A percentile compares a stretch with the other conserved stretches of the same genome.
Conservation (phyloP, 64 coral and sea anemone species). For the Hydrozoanthus tunicans region DNA sequence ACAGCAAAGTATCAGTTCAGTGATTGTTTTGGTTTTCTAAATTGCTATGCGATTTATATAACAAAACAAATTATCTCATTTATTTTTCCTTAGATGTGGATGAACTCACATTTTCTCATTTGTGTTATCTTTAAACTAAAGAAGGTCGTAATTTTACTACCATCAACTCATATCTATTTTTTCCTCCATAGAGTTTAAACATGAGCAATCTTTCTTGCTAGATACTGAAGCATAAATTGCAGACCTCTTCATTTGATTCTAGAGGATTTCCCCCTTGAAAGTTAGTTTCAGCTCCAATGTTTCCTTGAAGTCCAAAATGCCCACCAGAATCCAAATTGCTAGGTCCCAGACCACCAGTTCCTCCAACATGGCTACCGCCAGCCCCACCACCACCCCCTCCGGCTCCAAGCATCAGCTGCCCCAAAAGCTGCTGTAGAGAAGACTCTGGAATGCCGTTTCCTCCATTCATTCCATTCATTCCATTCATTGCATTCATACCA, state of each 20-base stretch:
- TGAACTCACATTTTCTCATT: too few relatives aligned
- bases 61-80: too few relatives aligned
- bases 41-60: too few relatives aligned
- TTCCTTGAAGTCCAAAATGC: slow-evolving; percentile 54
- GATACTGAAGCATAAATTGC: background rate
- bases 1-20: too few relatives aligned
- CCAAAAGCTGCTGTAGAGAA: slow-evolving; percentile 49
- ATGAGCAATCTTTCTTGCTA: background rate
- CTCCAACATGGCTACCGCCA: slow-evolving; percentile 2
- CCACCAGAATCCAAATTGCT: background rate
- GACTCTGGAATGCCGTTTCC: slow-evolving; percentile 21
- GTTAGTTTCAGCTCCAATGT: slow-evolving; percentile 25
- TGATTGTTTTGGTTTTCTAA: too few relatives aligned
- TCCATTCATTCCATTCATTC: slow-evolving; percentile 31
- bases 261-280: background rate
- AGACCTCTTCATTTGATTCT: slow-evolving; percentile 20
- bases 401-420: slow-evolving; percentile 45
- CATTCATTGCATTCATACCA: slow-evolving; percentile 11
- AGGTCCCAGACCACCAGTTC: background rate
- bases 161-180: too few relatives aligned
- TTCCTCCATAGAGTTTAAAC: too few relatives aligned
- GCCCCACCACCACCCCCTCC: slow-evolving; percentile 35
- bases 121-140: too few relatives aligned
- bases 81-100: too few relatives aligned
- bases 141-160: too few relatives aligned